Percentiles rank a stretch among this genome's conserved stretches.
Conservation (phyloP, 2,888 invertebrate species). For the Dendrolimus pini region DNA sequence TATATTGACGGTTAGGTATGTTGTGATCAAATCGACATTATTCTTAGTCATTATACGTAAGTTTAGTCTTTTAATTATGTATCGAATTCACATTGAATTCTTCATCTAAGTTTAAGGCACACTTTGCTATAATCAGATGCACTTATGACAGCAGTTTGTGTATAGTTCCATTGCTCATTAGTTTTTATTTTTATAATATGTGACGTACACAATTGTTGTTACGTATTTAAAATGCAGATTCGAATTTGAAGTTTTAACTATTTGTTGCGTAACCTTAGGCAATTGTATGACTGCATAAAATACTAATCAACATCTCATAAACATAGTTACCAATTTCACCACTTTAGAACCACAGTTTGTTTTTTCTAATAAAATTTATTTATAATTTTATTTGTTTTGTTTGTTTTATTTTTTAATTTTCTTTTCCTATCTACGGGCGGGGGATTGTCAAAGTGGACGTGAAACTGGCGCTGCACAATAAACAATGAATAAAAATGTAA, state of each 20-base stretch:
- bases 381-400: conserved; percentile 39
- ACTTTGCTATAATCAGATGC: conserved; percentile 30
- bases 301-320: conserved; percentile 26
- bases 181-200: conserved; percentile 26
- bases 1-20: conserved; percentile 27
- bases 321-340: conserved; percentile 36
- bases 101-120: conserved; percentile 26
- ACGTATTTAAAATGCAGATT: conserved; percentile 23
- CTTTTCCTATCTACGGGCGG: conserved; percentile 49
- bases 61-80: conserved; percentile 26
- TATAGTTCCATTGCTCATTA: conserved; percentile 40
- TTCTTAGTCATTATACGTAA: conserved; percentile 32
- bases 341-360: conserved; percentile 39
- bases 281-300: conserved; percentile 26
- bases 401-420: conserved; percentile 37
- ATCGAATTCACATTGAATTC: conserved; percentile 45
- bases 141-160: conserved; percentile 50
- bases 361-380: conserved; percentile 53
- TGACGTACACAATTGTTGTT: conserved; percentile 18
- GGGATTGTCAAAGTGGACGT: conserved; percentile 70
- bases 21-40: conserved; percentile 28
- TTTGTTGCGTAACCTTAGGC: conserved; percentile 13
- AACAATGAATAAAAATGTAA: conserved; percentile 14
- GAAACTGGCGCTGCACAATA: conserved; percentile 68
- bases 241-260: conserved; percentile 17